phyloP scores from a whole-genome alignment of 2,888 invertebrate species.

The Unio pictorum region DNA sequence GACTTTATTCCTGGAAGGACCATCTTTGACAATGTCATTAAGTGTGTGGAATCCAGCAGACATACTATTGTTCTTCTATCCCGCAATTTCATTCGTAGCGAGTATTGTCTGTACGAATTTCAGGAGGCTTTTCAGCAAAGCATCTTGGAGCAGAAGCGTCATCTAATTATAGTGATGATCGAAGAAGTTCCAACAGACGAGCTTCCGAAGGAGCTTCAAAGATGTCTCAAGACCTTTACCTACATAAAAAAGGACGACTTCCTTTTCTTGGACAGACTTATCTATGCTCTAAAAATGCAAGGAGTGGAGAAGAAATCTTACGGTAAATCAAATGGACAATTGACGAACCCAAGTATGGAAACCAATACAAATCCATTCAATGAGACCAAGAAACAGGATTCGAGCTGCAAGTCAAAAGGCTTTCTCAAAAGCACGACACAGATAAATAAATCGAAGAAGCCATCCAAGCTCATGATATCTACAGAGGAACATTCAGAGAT shows the following conservation, averaged over 20 bases:
- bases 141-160: slow-evolving; percentile 81
- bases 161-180: slow-evolving; percentile 86
- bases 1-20: slow-evolving; percentile 59
- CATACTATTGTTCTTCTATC: slow-evolving; percentile 91
- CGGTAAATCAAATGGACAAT: slow-evolving; percentile 5
- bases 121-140: slow-evolving; percentile 88
- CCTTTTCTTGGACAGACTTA: slow-evolving; percentile 37
- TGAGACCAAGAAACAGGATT: no score
- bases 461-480: no score
- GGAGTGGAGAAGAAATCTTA: slow-evolving; percentile 6
- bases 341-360: no score
- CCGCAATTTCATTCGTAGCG: slow-evolving; percentile 90
- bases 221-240: slow-evolving; percentile 48
- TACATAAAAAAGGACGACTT: slow-evolving; percentile 42
- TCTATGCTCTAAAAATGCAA: slow-evolving; percentile 29
- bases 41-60: slow-evolving; percentile 88
- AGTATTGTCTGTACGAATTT: slow-evolving; percentile 91
- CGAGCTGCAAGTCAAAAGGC: no score
- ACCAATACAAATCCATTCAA: no score
- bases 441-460: no score
- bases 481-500: no score
- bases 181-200: slow-evolving; percentile 88
- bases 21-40: slow-evolving; percentile 89
- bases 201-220: slow-evolving; percentile 40
- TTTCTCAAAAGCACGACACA: no score